These are phyloP conservation scores for Eueides isabella DNA, from an alignment of 1,140 invertebrate species.

Conservation along the genomic window DNA sequence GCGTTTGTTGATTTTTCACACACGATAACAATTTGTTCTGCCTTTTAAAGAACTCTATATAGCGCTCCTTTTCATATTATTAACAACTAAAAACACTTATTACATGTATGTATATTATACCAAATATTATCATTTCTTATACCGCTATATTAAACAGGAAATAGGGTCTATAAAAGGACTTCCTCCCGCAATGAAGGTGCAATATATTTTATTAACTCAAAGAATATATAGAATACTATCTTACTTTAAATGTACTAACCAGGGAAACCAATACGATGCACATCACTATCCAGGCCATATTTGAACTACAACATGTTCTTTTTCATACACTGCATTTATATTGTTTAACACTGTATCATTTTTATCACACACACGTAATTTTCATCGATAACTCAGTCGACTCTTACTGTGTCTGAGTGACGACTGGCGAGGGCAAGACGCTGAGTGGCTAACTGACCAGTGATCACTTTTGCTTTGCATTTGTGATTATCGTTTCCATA, in stretches of 20 bases:
- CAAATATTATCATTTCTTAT: background rate
- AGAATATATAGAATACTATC: background rate
- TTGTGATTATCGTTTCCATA: conserved; percentile 17
- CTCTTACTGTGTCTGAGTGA: conserved; percentile 32
- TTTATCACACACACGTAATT: conserved; percentile 13
- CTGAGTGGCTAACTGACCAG: conserved; percentile 30
- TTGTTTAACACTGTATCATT: conserved; percentile 21
- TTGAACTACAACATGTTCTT: conserved; percentile 26
- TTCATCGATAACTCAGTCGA: conserved; percentile 29
- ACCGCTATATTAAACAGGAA: conserved; percentile 15
- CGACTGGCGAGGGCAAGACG: conserved; percentile 34
- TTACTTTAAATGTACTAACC: conserved; percentile 41
- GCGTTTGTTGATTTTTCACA: background rate
- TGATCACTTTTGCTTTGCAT: no score
- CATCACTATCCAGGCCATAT: conserved; percentile 53
- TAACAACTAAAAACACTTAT: background rate
- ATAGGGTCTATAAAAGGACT: conserved; percentile 13
- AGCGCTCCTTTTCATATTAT: background rate
- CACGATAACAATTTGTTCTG: background rate
- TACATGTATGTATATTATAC: background rate
- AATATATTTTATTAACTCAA: conserved; percentile 10
- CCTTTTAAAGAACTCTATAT: background rate
- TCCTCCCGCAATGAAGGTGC: conserved; percentile 17
- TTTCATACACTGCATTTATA: conserved; percentile 13
- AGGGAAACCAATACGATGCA: conserved; percentile 44